Conservation (phyloP, 37 sponge, comb jelly and placozoan species). For the Ephydatia muelleri region DNA sequence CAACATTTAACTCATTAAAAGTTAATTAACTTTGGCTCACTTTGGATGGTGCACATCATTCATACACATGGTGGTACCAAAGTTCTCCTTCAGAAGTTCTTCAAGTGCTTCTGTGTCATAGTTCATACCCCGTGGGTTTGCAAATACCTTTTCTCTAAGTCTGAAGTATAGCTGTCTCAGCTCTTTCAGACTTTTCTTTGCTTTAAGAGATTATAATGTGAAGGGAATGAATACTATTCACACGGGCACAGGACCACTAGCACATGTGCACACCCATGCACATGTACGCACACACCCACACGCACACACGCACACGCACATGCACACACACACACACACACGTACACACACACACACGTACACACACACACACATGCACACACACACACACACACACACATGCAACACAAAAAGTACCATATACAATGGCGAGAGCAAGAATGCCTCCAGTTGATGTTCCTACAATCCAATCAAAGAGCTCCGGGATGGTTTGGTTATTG, state of each 20-base stretch:
- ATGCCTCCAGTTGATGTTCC: slow-evolving; percentile 60
- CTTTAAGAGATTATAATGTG: slow-evolving; percentile 9
- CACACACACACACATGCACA: slow-evolving; percentile 14
- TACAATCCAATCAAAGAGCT: slow-evolving; percentile 64
- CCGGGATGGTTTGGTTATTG: slow-evolving; percentile 34
- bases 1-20: no score
- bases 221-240: no score
- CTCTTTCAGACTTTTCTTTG: slow-evolving; percentile 8
- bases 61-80: slow-evolving; percentile 47
- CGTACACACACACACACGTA: slow-evolving; percentile 2
- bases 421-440: slow-evolving; percentile 59
- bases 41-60: slow-evolving; percentile 39
- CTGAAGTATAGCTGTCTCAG: slow-evolving; percentile 44
- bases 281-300: neutral
- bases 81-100: slow-evolving; percentile 38
- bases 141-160: slow-evolving; percentile 48
- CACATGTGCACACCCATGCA: neutral
- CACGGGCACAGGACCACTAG: neutral
- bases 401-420: slow-evolving; percentile 3
- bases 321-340: slow-evolving; percentile 21
- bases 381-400: neutral
- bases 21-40: slow-evolving; percentile 28
- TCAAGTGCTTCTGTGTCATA: slow-evolving; percentile 51
- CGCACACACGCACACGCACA: neutral
- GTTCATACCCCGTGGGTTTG: slow-evolving; percentile 16